Evolutionary conservation across 2,797 vertebrate genomes (phyloP).

Genomic region (Cyprinella venusta): DNA sequence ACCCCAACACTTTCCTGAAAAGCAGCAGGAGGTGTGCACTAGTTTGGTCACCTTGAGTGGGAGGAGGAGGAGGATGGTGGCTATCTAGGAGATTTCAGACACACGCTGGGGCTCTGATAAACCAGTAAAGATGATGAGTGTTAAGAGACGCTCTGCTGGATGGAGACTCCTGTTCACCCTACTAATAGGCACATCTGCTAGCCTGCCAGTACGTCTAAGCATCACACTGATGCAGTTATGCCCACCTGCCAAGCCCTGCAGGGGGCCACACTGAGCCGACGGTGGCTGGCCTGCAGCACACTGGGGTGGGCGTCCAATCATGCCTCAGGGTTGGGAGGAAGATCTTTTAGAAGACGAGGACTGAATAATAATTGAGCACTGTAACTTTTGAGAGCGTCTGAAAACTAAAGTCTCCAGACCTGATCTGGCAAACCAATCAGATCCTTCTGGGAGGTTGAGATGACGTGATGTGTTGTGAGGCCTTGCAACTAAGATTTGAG

Average conservation of each 20-base stretch:
- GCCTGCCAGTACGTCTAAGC: slow-evolving; percentile 44
- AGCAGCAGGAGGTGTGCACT: not conserved
- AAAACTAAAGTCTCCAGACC: slow-evolving; percentile 25
- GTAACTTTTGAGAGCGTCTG: not conserved
- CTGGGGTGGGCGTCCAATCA: slow-evolving; percentile 65
- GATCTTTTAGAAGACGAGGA: slow-evolving; percentile 75
- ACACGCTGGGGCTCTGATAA: slow-evolving; percentile 36
- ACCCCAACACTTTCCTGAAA: slow-evolving; percentile 4
- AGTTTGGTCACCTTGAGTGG: slow-evolving; percentile 30
- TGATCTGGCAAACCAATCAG: slow-evolving; percentile 41
- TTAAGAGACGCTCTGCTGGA: slow-evolving; percentile 51
- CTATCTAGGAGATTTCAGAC: slow-evolving; percentile 34
- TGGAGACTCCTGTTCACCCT: slow-evolving; percentile 45
- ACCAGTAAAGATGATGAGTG: slow-evolving; percentile 48
- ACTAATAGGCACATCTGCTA: slow-evolving; percentile 53
- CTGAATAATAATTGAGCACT: slow-evolving; percentile 75
- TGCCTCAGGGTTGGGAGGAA: slow-evolving; percentile 68
- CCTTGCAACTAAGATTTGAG: slow-evolving; percentile 2
- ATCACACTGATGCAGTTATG: slow-evolving; percentile 54
- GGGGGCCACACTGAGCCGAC: slow-evolving; percentile 44
- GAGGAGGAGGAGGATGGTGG: not conserved
- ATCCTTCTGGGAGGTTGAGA: slow-evolving; percentile 30
- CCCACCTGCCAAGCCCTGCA: slow-evolving; percentile 49
- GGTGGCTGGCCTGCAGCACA: slow-evolving; percentile 29
- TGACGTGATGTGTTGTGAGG: not conserved